Base-by-base conservation (phyloP, 2,113 vertebrate genomes). In the Bos indicus region DNA sequence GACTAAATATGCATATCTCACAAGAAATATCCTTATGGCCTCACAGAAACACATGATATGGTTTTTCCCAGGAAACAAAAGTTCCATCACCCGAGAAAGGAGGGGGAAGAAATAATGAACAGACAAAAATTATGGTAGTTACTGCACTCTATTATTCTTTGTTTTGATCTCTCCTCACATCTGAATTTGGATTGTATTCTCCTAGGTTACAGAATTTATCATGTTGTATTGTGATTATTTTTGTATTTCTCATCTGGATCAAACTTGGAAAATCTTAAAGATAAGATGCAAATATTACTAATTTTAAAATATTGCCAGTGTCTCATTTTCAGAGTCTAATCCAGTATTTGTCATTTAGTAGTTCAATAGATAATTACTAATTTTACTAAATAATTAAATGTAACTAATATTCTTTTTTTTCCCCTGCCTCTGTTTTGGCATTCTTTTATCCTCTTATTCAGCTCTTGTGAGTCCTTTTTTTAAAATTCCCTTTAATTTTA, bases 1-100 rank as follows among this genome's bases (percentile, higher is more conserved):
- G 0, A 71, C 2, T 1, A 40, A 36, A 19, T 10, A 71, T 0
- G 4, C 67, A 12, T 40, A 19, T 30, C 2, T 7, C 51, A n/a
- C 3, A 78, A 5, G 25, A 86, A 82, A 64, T 40, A 60, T 33
- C 0, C 14, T 28, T 8, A 25, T 23, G 56, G 15, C n/a, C 46
- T 21, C 51, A 46, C 9, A 60, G 17, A 60, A 60, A 23, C 5
- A 5, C 43, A 28, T 6, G 30, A 26, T 83, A 64, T n/a, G 12
- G 2, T 81, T 87, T 92, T 19, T 28, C 21, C 19, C 5, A 23
- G 14, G 23, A 74, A 86, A 64, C 16, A 36, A 4, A 11, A 80
- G 30, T 40, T 33, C 57, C 1, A 2, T 67, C 12, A 14, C 30
- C 54, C 57, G 57, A 64, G 78, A 96, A 88, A 74, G 33, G 7